These are phyloP conservation scores for Trogon melanurus DNA, from an alignment of 2,113 vertebrate species.

Conservation along the genomic window DNA sequence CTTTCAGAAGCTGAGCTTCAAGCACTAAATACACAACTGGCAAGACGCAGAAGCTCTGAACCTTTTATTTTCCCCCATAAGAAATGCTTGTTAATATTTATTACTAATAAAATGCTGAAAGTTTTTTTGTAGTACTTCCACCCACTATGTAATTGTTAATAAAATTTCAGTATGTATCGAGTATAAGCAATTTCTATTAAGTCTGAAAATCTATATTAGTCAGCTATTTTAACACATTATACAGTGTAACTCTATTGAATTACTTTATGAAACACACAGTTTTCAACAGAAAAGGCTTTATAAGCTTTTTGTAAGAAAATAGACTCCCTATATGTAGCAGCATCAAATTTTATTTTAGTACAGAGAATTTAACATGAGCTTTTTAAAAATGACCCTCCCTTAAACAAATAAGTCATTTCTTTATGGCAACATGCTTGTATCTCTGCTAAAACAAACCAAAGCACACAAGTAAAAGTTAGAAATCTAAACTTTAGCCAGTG, in stretches of 20 bases:
- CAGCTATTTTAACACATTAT: background rate
- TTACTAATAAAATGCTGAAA: background rate
- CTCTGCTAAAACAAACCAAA: background rate
- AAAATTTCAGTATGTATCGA: background rate
- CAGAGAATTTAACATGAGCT: background rate
- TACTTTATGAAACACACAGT: background rate
- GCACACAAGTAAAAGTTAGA: background rate
- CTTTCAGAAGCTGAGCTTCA: background rate
- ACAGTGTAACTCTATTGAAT: background rate
- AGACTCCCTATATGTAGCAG: background rate
- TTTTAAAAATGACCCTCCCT: background rate
- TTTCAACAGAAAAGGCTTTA: constrained; percentile 18
- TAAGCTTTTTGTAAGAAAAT: background rate
- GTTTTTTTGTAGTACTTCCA: background rate
- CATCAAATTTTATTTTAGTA: background rate
- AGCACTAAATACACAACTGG: background rate
- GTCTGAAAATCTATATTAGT: background rate
- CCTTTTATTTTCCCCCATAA: background rate
- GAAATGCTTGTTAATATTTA: background rate
- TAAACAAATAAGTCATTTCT: background rate
- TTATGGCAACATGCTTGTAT: background rate
- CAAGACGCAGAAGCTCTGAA: background rate
- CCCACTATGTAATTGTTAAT: background rate
- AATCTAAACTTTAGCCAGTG: background rate
- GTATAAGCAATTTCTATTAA: background rate